A percentile compares a stretch with the other conserved stretches of the same genome.
Conservation (phyloP, 2,113 vertebrate species). For the Muntiacus muntjak region DNA sequence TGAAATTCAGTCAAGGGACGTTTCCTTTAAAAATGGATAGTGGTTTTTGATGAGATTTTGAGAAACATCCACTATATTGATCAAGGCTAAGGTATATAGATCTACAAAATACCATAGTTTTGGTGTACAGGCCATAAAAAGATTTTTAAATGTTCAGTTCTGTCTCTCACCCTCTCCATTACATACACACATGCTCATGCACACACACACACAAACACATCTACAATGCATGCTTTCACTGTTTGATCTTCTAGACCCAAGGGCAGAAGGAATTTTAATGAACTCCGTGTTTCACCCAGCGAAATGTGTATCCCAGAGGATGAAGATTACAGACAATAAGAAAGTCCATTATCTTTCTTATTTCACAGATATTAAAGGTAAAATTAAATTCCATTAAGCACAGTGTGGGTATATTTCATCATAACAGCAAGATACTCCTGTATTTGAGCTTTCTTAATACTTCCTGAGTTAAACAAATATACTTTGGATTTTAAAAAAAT, state of each 20-base stretch:
- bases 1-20: neutral
- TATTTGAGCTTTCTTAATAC: neutral
- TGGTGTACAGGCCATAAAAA: neutral
- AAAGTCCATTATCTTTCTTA: neutral
- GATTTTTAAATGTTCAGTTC: neutral
- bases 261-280: neutral
- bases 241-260: neutral
- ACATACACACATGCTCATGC: neutral
- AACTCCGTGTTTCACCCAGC: neutral
- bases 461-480: neutral
- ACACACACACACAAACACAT: neutral
- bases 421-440: neutral
- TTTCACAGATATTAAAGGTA: neutral
- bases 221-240: neutral
- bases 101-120: neutral
- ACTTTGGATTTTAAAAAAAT: neutral
- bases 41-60: neutral
- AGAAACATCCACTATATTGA: neutral
- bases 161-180: neutral
- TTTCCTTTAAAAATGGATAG: neutral
- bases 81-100: neutral
- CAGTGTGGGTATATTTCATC: neutral
- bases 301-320: neutral
- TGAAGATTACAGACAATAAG: neutral
- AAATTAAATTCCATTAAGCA: constrained; percentile 25